Evolutionary conservation across 2,797 vertebrate species (phyloP), one percentile per base, ranked within the genome.

Genomic region (Chloroceryle inda): DNA sequence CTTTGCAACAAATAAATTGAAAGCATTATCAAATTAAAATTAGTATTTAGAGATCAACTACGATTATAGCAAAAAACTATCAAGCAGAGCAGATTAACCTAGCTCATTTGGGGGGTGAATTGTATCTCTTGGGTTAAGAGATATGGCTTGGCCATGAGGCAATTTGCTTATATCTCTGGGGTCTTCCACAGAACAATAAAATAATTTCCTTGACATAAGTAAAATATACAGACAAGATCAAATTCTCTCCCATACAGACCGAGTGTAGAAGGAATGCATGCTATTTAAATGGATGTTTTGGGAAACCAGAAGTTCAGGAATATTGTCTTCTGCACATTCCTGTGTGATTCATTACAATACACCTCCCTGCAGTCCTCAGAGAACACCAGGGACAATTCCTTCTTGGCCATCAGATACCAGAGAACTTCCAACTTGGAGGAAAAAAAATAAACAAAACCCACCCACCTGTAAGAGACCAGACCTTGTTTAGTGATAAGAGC

Each of bases 1-100:
- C 62, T 92, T 85, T 31, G 62, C 66, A 81, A 82, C 29, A 91
- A 91, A 83, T 66, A 91, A 89, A 94, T 35, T 59, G 42, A 91
- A 94, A 86, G 71, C 33, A 52, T 95, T 85, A 92, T 84, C 37
- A 49, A 80, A 86, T 26, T 64, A 89, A 92, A 87, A 85, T 63
- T 59, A 89, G 37, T 63, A 89, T 74, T 93, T 74, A 89, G 84
- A 92, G 21, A 92, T 26, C 61, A 95, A 64, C 78, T 88, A 85
- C 31, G 79, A 92, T 88, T 69, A 81, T 1, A 84, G 55, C 12
- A 77, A 94, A 91, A 94, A 84, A 88, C 40, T 44, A 94, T 59
- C 55, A 88, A 68, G 50, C 85, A 10, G 9, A 89, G 24, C 55
- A 89, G 69, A 79, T 95, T 92, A 94, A 88, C 74, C 73, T 35